phyloP scores from a whole-genome alignment of 1,140 invertebrate genomes.

The Drosophila grimshawi region DNA sequence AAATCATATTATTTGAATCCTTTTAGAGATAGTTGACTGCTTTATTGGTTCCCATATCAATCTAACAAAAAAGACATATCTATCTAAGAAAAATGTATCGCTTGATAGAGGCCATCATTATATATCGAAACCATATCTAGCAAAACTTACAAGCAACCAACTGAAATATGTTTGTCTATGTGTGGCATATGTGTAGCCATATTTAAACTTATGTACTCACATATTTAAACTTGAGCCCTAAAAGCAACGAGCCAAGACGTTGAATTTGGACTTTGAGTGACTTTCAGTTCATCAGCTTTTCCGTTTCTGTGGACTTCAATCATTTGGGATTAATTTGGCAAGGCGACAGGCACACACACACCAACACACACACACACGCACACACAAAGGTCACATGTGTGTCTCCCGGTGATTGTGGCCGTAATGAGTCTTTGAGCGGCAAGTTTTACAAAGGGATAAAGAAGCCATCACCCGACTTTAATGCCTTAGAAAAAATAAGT shows the following conservation, averaged over 20 bases:
- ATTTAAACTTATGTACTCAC: slow-evolving; percentile 8
- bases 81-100: neutral
- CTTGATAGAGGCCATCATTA: neutral
- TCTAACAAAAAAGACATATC: neutral
- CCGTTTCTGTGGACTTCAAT: slow-evolving; percentile 68
- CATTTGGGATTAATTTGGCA: slow-evolving; percentile 79
- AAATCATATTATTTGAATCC: too few species aligned
- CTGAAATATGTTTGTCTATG: neutral
- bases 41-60: too few species aligned
- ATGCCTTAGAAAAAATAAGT: slow-evolving; percentile 58
- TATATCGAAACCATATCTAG: slow-evolving; percentile 17
- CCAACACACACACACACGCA: neutral
- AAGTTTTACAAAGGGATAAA: slow-evolving; percentile 53
- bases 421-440: slow-evolving; percentile 66
- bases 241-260: slow-evolving; percentile 61
- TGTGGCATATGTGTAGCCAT: neutral
- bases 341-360: slow-evolving; percentile 12
- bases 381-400: slow-evolving; percentile 66
- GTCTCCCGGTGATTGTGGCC: neutral
- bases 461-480: slow-evolving; percentile 55
- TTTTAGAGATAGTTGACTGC: too few species aligned
- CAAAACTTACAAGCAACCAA: neutral
- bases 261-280: slow-evolving; percentile 41
- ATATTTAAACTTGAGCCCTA: slow-evolving; percentile 29
- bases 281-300: slow-evolving; percentile 54